Percentiles rank a stretch among this genome's conserved stretches.
Conservation (phyloP, 2,113 vertebrate genomes). For the Pedionomus torquatus region DNA sequence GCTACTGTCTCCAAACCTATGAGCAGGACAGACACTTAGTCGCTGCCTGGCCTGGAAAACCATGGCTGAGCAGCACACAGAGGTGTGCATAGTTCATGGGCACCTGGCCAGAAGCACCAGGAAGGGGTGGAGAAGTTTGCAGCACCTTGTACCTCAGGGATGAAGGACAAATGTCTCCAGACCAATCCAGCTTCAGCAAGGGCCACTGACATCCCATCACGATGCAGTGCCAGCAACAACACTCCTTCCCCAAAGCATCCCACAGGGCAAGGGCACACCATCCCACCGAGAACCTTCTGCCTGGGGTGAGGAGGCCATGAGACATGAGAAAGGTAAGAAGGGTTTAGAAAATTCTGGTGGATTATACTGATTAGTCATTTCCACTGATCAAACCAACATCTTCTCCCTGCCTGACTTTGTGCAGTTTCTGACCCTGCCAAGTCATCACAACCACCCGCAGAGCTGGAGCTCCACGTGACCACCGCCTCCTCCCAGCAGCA, state of each 20-base stretch:
- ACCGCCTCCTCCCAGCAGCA: neutral
- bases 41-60: neutral
- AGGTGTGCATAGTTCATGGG: neutral
- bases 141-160: neutral
- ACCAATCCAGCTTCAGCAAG: neutral
- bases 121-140: neutral
- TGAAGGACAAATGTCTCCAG: neutral
- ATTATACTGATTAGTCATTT: neutral
- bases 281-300: neutral
- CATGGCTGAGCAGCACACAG: neutral
- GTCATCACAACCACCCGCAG: neutral
- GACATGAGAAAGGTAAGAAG: neutral
- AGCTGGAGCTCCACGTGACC: neutral
- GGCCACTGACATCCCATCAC: neutral
- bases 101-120: neutral
- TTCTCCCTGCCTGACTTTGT: neutral
- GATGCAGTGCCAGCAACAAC: neutral
- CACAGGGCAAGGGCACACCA: accelerated
- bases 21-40: too few relatives aligned
- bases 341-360: neutral
- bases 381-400: neutral
- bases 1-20: neutral
- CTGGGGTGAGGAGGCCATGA: neutral
- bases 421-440: neutral
- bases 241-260: neutral